Evolutionary conservation across 64 coral and sea anemone genomes (phyloP), one percentile per base, ranked within the genome.

Genomic region (Catalaphyllia jardinei): DNA sequence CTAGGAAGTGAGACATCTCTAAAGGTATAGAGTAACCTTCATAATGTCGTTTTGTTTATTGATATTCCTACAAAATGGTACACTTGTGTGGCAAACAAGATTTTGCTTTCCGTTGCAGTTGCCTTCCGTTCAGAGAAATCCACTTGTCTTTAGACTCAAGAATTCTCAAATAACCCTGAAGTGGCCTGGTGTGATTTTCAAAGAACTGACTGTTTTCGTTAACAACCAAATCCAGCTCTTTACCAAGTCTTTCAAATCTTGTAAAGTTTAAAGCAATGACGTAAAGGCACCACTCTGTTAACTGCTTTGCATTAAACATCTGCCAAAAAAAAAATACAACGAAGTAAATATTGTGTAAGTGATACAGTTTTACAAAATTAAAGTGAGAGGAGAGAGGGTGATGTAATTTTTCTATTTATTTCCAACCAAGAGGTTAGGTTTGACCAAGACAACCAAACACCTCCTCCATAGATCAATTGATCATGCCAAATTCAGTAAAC

Each of bases 141-240:
- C 31, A 16, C 10, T 63, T 67, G 10, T 19, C 17, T 8, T 64
- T 46, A 19, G 1, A 20, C 19, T 87, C 35, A 6, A 92, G 75
- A 13, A 31, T 62, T 59, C 71, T 60, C 31, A 78, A 29, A 38
- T 69, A 71, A 4, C 67, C 64, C 10, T 60, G 52, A 42, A 82
- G 83, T 52, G 84, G 90, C 90, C 90, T 73, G 28, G 31, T n/a
- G n/a, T 71, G 73, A 22, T 55, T 33, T 80, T 92, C 90, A 76
- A 92, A 20, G 52, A 77, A 92, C 49, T 71, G 14, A 33, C 54
- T 52, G 33, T 92, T 77, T 31, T 92, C 90, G 31, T 69, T 79
- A 18, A 57, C 62, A 28, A 87, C 1, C 3, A 15, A 87, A 29
- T 82, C 35, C 54, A 91, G 59, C 39, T 79, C 81, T 71, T 87